Evolutionary conservation across 1,140 invertebrate genomes (phyloP).

Genomic region (Drosophila melanica): DNA sequence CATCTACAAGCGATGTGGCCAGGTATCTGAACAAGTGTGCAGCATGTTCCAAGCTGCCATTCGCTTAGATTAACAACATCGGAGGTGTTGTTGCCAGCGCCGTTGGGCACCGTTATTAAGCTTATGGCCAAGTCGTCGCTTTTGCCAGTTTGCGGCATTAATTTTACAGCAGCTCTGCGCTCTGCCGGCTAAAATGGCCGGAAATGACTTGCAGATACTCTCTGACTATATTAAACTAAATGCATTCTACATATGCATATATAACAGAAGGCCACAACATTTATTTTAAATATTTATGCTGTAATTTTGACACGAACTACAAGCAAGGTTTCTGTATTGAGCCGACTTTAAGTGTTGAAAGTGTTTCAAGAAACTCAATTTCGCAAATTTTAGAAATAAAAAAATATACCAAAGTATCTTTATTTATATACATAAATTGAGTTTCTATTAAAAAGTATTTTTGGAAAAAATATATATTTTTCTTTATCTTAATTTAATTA

Average conservation of each 20-base stretch:
- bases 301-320: slow-evolving; percentile 1
- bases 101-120: slow-evolving; percentile 38
- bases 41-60: slow-evolving; percentile 7
- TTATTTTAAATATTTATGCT: slow-evolving; percentile 2
- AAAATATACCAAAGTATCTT: too few species aligned
- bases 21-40: not conserved
- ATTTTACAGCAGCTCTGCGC: slow-evolving; percentile 41
- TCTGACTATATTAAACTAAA: not conserved
- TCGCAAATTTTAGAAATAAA: too few species aligned
- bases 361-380: too few species aligned
- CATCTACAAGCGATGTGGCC: not conserved
- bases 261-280: not conserved
- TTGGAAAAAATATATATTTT: too few species aligned
- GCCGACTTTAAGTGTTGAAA: too few species aligned
- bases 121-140: slow-evolving; percentile 12
- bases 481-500: too few species aligned
- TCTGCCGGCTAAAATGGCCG: not conserved
- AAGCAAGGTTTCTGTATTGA: too few species aligned
- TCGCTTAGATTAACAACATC: slow-evolving; percentile 17
- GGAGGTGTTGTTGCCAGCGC: slow-evolving; percentile 17
- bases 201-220: slow-evolving; percentile 15
- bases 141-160: slow-evolving; percentile 23
- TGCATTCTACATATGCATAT: not conserved
- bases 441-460: too few species aligned
- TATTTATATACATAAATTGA: too few species aligned